Conservation (phyloP, 2,888 invertebrate species). For the Tenthredo distinguenda region DNA sequence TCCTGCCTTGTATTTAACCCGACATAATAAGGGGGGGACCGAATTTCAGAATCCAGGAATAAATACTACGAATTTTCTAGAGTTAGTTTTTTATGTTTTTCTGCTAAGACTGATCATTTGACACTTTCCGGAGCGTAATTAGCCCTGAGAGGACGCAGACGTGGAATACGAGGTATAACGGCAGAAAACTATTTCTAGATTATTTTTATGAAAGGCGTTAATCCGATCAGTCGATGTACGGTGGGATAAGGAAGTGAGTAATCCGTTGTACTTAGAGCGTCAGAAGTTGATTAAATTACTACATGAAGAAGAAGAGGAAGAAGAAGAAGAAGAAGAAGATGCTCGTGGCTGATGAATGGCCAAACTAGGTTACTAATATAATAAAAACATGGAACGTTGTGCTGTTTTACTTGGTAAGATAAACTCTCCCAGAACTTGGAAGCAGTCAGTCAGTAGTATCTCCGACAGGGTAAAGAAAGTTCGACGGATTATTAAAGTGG, state of each 20-base stretch:
- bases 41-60: background rate
- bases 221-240: background rate
- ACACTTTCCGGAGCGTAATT: too few relatives aligned
- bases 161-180: background rate
- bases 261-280: background rate
- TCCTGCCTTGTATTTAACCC: background rate
- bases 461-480: background rate
- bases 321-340: too few relatives aligned
- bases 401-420: slow-evolving; percentile 2
- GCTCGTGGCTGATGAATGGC: slow-evolving; percentile 1
- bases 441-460: background rate
- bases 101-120: background rate
- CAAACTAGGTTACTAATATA: slow-evolving; percentile 5
- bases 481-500: slow-evolving; percentile 30
- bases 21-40: background rate
- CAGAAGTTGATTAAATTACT: slow-evolving; percentile 8
- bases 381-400: background rate
- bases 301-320: background rate
- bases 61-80: background rate
- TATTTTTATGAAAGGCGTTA: background rate
- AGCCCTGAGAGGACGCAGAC: too few relatives aligned
- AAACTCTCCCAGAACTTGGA: background rate
- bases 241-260: background rate
- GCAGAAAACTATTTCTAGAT: background rate
- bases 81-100: background rate